These are phyloP conservation scores for Timandra comae DNA, from an alignment of 2,888 invertebrate genomes.

Conservation along the genomic window DNA sequence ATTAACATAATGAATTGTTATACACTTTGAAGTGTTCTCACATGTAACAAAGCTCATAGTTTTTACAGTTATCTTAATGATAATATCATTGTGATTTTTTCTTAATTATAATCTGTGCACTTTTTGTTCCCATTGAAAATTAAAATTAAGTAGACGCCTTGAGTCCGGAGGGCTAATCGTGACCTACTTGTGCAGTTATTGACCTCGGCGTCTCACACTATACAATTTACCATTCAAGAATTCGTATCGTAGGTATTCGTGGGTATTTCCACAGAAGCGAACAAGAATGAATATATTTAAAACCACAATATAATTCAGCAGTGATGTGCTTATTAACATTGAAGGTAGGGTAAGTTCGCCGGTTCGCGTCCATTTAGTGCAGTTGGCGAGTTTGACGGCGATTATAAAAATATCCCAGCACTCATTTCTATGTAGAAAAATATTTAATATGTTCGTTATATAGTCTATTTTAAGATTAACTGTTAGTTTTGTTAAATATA, in stretches of 20 bases:
- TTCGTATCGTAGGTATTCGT: conserved; percentile 30
- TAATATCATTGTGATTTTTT: conserved; percentile 16
- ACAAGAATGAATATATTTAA: too few species aligned
- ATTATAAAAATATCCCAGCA: too few species aligned
- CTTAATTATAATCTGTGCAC: conserved; percentile 18
- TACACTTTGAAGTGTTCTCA: conserved; percentile 14
- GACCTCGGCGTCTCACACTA: conserved; percentile 42
- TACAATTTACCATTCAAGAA: conserved; percentile 45
- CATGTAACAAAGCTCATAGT: conserved; percentile 10
- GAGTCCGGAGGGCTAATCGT: conserved; percentile 35
- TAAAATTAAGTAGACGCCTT: conserved; percentile 18
- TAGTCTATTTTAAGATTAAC: too few species aligned
- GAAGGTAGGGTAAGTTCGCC: too few species aligned
- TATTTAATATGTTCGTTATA: too few species aligned
- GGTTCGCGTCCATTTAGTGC: too few species aligned
- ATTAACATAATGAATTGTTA: conserved; percentile 1
- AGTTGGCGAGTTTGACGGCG: too few species aligned
- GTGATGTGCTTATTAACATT: too few species aligned
- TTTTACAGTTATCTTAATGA: conserved; percentile 17
- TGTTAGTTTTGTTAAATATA: too few species aligned
- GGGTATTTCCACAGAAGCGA: conserved; percentile 10
- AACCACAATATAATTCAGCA: too few species aligned
- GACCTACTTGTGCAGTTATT: conserved; percentile 55
- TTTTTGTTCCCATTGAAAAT: conserved; percentile 22
- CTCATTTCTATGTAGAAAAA: too few species aligned